Evolutionary conservation across 2,888 invertebrate species (phyloP), one percentile per base, ranked within the genome.

Genomic region (Pristionchus arcanus): DNA sequence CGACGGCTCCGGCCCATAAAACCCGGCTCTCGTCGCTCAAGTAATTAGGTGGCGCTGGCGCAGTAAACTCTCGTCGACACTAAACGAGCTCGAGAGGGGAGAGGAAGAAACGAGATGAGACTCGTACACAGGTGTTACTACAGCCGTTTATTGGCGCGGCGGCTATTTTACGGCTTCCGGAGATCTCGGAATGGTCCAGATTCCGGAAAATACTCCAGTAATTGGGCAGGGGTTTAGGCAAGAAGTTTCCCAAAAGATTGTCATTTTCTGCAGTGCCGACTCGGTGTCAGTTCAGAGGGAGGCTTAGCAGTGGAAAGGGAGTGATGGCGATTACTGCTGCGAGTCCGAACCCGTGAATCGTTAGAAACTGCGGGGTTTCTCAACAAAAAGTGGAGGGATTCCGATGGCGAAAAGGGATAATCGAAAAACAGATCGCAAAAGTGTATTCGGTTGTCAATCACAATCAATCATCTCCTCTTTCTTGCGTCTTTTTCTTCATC

Each of bases 81-180:
- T n/a, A 42, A 74, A 74, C 37, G 74, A 71, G 71, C 71, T 71
- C 68, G n/a, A 13, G 68, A 68, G 28, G 42, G 42, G 42, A 9
- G 42, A 42, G 42, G 42, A 49, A 49, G 42, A 9, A 34, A 13
- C 42, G 77, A 77, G 49, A 81, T 81, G 81, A 53, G 81, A 53
- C 77, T 53, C 49, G 37, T 53, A 81, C 81, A 81, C 81, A 81
- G 81, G 81, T 81, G 81, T 81, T 53, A 81, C 74, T 74, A 74
- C 74, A 37, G 63, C 74, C 37, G 74, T 74, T 74, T 74, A 63
- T 63, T 63, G 63, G 63, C 74, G 37, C 74, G 74, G 25, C 37
- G 31, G 11, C 13, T 13, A 31, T 19, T 71, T 63, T 63, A 63
- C 63, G 63, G 63, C 11, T n/a, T 11, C 25, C 55, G 55, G 55